Base-by-base conservation (phyloP, 2,113 vertebrate species). In the Corvus cornix region DNA sequence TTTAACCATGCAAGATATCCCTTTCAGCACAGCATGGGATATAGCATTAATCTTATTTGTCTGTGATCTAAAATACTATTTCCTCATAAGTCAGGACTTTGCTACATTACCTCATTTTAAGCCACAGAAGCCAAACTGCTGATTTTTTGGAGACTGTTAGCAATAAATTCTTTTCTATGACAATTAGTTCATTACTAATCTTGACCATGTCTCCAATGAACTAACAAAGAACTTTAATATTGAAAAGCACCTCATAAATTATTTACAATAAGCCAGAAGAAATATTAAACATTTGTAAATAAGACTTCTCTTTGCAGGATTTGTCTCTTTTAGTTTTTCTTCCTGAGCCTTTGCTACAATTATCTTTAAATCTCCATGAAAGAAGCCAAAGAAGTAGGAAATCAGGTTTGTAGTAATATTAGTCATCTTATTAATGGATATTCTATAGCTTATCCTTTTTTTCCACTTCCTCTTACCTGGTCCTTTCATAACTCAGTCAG, bases 81-180 rank as follows among this genome's bases (percentile, higher is more conserved):
- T 93, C 64, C 68, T 90, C 11, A 30, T 5, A 67, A 59, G 64
- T 67, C 35, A 75, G 28, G 35, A 74, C 60, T 89, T 90, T 81
- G 75, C 56, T 86, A 56, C 79, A 84, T 95, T 88, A 95, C 85
- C 68, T 96, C 90, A 96, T 90, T 89, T 95, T 90, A 89, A 82
- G 39, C 44, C 60, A 83, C 70, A 95, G 67, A 97, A 93, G 82
- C 64, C 92, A 93, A 96, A 94, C 58, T 67, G 13, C 68, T 68
- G 44, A 49, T 44, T 77, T 96, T 94, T 86, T 74, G 39, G 46
- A 92, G 60, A 70, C 60, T 68, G 48, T 35, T 64, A 74, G 56
- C 41, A 80, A 72, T 86, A 79, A 43, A 18, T 66, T 90, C 70
- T 78, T 79, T 93, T 63, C 68, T 53, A 24, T 86, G 79, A 79